Evolutionary conservation across 2,888 invertebrate genomes (phyloP).

Genomic region (Zaprionus bogoriensis): DNA sequence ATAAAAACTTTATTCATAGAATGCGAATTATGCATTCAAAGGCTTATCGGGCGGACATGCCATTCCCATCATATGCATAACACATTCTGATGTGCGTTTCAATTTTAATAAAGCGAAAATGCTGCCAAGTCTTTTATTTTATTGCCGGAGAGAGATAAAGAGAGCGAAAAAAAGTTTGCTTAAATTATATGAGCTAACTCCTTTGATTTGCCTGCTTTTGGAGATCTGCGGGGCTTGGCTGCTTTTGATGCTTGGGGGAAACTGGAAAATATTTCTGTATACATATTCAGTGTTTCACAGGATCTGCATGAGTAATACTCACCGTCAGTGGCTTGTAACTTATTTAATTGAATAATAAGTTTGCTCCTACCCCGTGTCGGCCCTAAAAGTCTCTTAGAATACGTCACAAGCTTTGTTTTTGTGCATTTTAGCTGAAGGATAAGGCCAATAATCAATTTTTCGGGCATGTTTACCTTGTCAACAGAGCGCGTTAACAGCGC

Average conservation of each 20-base stretch:
- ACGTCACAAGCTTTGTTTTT: conserved; percentile 14
- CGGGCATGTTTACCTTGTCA: conserved; percentile 41
- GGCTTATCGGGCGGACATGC: neutral
- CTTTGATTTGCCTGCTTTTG: conserved; percentile 22
- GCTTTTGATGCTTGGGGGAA: conserved; percentile 11
- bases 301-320: neutral
- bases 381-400: conserved; percentile 34
- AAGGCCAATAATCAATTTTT: conserved; percentile 58
- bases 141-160: neutral
- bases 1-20: neutral
- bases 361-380: neutral
- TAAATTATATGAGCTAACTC: conserved; percentile 20
- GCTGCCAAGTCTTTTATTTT: conserved; percentile 23
- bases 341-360: conserved; percentile 4
- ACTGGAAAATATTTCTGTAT: conserved; percentile 1
- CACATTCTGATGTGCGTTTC: neutral
- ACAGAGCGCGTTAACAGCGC: conserved; percentile 32
- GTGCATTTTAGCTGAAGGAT: conserved; percentile 21
- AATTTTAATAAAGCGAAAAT: conserved; percentile 37
- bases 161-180: conserved; percentile 22
- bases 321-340: conserved; percentile 18
- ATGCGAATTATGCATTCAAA: conserved; percentile 2
- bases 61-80: conserved; percentile 9
- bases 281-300: neutral
- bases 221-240: neutral